Evolutionary conservation across 2,113 vertebrate species (phyloP).

Genomic region (Cephalopholis sonnerati): DNA sequence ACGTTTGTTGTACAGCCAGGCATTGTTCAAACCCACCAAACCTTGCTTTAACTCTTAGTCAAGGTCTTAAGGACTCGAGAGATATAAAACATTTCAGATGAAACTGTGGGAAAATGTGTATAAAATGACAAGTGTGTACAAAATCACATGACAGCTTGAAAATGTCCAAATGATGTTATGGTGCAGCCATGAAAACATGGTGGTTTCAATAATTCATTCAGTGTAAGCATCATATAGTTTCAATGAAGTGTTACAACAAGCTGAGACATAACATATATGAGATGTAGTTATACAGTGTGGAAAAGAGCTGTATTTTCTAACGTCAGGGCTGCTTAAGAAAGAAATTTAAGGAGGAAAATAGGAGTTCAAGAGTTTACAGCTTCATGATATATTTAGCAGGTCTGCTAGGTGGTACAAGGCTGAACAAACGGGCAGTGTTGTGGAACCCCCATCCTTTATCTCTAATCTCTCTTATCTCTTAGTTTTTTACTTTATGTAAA

Average conservation of each 20-base stretch:
- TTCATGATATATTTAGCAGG: background rate
- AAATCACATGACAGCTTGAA: constrained; percentile 14
- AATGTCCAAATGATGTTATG: constrained; percentile 7
- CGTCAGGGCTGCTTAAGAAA: background rate
- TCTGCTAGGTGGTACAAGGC: background rate
- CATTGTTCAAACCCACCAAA: constrained; percentile 10
- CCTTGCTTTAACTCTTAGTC: background rate
- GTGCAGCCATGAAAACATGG: constrained; percentile 19
- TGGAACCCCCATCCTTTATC: background rate
- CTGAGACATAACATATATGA: constrained; percentile 30
- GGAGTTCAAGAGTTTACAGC: constrained; percentile 19
- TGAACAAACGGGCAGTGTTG: background rate
- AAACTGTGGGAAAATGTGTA: constrained; percentile 32
- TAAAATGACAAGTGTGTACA: constrained; percentile 24
- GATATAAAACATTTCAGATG: background rate
- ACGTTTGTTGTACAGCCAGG: background rate
- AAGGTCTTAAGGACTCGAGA: background rate
- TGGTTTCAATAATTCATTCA: background rate
- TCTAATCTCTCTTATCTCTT: background rate
- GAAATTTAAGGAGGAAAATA: background rate
- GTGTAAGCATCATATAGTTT: constrained; percentile 36
- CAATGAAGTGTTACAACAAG: constrained; percentile 37
- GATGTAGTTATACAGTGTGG: constrained; percentile 24
- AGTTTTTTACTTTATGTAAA: background rate
- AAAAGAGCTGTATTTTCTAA: constrained; percentile 31